A percentile compares a stretch with the other conserved stretches of the same genome.
phyloP scores from a whole-genome alignment of 2,113 vertebrate genomes.

The Bubo scandiacus region DNA sequence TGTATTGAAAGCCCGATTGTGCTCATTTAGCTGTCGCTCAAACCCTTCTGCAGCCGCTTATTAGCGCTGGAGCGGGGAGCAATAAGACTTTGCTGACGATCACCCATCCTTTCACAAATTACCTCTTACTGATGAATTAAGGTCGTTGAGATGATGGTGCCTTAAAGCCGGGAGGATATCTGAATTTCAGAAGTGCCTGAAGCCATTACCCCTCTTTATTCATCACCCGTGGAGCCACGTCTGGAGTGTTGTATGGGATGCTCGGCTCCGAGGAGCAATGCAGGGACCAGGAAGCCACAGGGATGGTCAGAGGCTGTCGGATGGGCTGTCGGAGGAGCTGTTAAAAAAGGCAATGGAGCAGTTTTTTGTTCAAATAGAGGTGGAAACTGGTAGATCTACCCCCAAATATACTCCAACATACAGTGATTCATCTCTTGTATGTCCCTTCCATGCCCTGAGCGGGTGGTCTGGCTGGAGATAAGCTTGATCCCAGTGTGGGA shows the following conservation, averaged over 20 bases:
- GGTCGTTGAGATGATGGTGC: not conserved
- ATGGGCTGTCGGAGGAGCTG: not conserved
- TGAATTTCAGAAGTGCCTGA: not conserved
- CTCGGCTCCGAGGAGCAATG: fast-evolving
- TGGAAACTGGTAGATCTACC: no score
- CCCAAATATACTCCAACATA: not conserved
- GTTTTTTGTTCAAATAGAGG: not conserved
- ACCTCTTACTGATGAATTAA: not conserved
- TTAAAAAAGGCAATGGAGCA: not conserved
- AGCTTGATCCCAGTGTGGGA: not conserved
- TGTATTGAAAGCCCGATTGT: not conserved
- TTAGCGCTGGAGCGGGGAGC: not conserved
- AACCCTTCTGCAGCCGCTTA: not conserved
- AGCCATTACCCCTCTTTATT: not conserved
- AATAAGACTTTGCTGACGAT: not conserved
- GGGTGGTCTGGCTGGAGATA: not conserved
- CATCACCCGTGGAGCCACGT: not conserved
- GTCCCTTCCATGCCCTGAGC: fast-evolving
- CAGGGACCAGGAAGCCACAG: fast-evolving
- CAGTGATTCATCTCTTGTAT: fast-evolving
- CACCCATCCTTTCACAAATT: not conserved
- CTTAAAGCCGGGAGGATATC: not conserved
- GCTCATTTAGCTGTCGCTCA: slow-evolving; percentile 14
- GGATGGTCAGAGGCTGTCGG: fast-evolving
- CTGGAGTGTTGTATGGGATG: not conserved